Conservation (phyloP, 2,113 vertebrate genomes). For the Malaclemys terrapin region DNA sequence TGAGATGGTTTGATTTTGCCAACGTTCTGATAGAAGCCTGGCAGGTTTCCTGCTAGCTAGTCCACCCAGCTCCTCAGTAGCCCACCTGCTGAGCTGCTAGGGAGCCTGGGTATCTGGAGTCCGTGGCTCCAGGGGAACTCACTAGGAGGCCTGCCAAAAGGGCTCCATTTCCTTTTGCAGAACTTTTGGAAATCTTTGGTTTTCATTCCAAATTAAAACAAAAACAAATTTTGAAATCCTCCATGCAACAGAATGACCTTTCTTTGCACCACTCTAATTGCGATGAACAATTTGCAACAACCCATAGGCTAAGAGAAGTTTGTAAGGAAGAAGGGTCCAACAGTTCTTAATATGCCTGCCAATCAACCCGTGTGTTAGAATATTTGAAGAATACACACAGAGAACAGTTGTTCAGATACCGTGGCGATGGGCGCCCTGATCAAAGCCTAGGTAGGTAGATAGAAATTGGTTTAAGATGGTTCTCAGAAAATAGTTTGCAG, state of each 20-base stretch:
- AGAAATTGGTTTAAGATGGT: constrained; percentile 70
- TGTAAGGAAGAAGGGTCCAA: neutral
- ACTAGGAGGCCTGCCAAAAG: neutral
- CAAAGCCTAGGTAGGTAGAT: constrained; percentile 45
- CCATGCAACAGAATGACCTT: neutral
- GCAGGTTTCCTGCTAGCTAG: neutral
- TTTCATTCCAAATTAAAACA: neutral
- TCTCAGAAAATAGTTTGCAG: constrained; percentile 67
- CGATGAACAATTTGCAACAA: neutral
- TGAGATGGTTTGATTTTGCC: neutral
- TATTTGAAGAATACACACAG: constrained; percentile 1
- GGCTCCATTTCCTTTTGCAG: neutral
- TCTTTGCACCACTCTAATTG: neutral
- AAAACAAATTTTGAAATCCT: neutral
- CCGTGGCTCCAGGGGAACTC: neutral
- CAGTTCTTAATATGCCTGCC: neutral
- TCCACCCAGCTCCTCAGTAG: neutral
- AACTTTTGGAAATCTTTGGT: neutral
- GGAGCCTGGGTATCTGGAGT: neutral
- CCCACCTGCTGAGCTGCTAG: neutral
- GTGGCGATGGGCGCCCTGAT: constrained; percentile 1
- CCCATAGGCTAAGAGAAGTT: neutral
- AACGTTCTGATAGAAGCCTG: neutral
- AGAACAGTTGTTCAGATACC: neutral
- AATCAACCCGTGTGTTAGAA: neutral